Percentiles rank a stretch among this genome's conserved stretches.
Evolutionary conservation across 2,113 vertebrate species (phyloP).

Genomic region (Xenopus laevis): DNA sequence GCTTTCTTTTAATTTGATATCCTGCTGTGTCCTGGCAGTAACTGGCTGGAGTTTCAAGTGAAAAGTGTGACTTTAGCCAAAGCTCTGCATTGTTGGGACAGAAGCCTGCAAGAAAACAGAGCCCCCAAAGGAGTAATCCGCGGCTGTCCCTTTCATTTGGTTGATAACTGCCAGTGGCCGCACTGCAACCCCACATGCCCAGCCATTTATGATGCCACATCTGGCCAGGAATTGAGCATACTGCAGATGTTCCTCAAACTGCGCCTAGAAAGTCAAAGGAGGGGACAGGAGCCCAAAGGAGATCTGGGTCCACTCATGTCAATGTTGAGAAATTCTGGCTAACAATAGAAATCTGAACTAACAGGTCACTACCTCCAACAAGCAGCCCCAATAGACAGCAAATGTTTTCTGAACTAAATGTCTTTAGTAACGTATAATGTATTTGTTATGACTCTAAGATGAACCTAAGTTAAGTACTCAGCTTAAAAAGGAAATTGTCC

Average conservation of each 20-base stretch:
- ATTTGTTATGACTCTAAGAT: too few species aligned
- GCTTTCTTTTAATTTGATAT: neutral
- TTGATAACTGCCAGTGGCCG: slow-evolving; percentile 73
- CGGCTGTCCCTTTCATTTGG: slow-evolving; percentile 72
- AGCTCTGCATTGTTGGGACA: slow-evolving; percentile 78
- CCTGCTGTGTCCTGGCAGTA: slow-evolving; percentile 50
- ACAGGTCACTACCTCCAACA: neutral
- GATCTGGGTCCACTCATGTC: slow-evolving; percentile 58
- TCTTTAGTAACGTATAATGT: too few species aligned
- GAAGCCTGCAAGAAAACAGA: slow-evolving; percentile 68
- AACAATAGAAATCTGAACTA: slow-evolving; percentile 39
- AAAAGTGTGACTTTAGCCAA: slow-evolving; percentile 67
- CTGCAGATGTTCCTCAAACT: slow-evolving; percentile 70
- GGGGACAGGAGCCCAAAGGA: slow-evolving; percentile 62
- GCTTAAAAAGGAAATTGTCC: too few species aligned
- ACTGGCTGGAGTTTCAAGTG: slow-evolving; percentile 74
- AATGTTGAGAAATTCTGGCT: slow-evolving; percentile 69
- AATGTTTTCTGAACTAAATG: too few species aligned
- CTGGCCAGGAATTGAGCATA: slow-evolving; percentile 71
- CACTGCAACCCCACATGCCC: slow-evolving; percentile 81
- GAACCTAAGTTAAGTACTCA: too few species aligned
- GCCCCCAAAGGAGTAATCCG: slow-evolving; percentile 65
- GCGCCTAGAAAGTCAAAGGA: slow-evolving; percentile 69
- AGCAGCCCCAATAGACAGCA: neutral
- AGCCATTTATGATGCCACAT: slow-evolving; percentile 64